These are phyloP conservation scores for Vulpes vulpes DNA, from an alignment of 2,113 vertebrate species.

Conservation along the genomic window DNA sequence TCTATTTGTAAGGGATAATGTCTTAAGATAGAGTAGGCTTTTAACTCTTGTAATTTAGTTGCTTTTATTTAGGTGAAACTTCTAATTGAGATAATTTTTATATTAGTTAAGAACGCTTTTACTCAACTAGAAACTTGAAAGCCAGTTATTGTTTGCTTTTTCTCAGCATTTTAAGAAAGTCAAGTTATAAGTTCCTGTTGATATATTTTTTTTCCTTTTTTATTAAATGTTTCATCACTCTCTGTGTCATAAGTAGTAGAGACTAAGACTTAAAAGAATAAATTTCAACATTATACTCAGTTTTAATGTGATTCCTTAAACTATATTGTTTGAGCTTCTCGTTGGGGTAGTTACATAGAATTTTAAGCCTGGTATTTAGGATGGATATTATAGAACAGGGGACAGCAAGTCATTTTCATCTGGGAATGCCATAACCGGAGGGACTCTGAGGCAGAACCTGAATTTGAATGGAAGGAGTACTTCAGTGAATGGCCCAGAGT, in stretches of 20 bases:
- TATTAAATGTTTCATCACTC: neutral
- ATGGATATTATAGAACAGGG: neutral
- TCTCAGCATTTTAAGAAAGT: neutral
- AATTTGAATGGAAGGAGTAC: neutral
- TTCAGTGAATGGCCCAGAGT: neutral
- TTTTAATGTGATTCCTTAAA: constrained; percentile 48
- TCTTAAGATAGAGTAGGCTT: neutral
- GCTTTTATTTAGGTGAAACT: constrained; percentile 47
- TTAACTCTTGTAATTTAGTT: neutral
- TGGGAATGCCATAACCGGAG: neutral
- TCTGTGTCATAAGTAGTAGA: constrained; percentile 10
- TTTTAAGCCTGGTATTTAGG: constrained; percentile 35
- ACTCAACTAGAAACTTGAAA: constrained; percentile 49
- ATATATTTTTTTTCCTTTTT: neutral
- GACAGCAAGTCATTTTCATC: neutral
- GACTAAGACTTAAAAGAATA: neutral
- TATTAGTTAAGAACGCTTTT: constrained; percentile 40
- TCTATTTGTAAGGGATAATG: neutral
- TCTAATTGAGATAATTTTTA: constrained; percentile 36
- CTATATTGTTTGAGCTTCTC: neutral
- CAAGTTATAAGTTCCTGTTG: neutral
- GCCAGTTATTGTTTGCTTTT: constrained; percentile 14
- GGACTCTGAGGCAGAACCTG: neutral
- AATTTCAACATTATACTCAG: neutral
- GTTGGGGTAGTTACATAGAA: neutral